These are phyloP conservation scores for Aleiodes leptofemur DNA, from an alignment of 2,888 invertebrate genomes.

Conservation along the genomic window DNA sequence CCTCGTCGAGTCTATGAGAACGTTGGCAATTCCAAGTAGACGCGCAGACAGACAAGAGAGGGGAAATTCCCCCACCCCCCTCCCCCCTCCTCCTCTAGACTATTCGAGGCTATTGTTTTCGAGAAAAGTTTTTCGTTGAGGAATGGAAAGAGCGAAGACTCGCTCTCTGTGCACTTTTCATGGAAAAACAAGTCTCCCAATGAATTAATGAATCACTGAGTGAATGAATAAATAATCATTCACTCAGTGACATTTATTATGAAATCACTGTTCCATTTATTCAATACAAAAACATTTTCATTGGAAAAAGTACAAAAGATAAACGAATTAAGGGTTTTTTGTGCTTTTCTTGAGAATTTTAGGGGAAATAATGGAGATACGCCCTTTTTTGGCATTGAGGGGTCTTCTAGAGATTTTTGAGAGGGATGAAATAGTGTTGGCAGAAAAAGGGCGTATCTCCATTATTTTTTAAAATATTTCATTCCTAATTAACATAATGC, in stretches of 20 bases:
- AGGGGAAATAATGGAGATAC: too few species aligned
- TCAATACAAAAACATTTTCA: background rate
- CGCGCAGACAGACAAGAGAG: constrained; percentile 7
- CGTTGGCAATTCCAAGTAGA: constrained; percentile 3
- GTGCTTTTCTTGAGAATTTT: too few species aligned
- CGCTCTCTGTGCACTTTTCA: constrained; percentile 3
- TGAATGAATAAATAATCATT: constrained; percentile 26
- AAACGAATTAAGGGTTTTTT: too few species aligned
- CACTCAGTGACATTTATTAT: constrained; percentile 1
- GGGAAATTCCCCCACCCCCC: constrained; percentile 7
- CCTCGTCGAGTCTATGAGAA: constrained; percentile 30
- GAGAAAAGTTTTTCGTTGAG: constrained; percentile 7
- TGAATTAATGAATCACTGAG: constrained; percentile 31
- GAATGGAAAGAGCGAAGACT: background rate
- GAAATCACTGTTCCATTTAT: constrained; percentile 14
- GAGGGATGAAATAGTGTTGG: too few species aligned
- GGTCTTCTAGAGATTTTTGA: too few species aligned
- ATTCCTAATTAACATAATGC: too few species aligned
- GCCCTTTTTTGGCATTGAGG: too few species aligned
- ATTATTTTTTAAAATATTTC: too few species aligned
- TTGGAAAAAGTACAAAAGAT: too few species aligned
- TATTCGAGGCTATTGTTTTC: constrained; percentile 27
- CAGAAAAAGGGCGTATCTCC: too few species aligned
- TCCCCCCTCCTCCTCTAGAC: background rate
- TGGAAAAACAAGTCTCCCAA: constrained; percentile 29